Conservation (phyloP, 2,797 vertebrate species). For the Rachycentron canadum region DNA sequence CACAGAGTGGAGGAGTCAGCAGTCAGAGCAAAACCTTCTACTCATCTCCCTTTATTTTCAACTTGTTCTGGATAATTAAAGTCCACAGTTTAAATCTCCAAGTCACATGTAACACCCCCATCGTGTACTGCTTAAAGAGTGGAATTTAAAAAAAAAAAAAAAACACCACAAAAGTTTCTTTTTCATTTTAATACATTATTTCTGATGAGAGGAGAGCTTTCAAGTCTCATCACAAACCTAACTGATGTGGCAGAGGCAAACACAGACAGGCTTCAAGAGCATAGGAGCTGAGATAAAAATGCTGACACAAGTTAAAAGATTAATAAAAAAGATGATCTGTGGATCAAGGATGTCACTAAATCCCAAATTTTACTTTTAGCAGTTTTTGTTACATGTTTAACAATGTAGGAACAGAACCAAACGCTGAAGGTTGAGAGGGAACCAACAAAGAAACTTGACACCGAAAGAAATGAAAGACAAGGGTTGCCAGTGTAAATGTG, state of each 20-base stretch:
- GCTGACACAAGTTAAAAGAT: background rate
- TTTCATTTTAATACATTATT: conserved; percentile 37
- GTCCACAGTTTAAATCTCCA: no score
- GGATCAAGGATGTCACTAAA: background rate
- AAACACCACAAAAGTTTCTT: background rate
- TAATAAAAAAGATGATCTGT: background rate
- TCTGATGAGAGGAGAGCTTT: conserved; percentile 39
- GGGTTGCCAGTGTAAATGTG: background rate
- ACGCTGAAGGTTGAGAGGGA: background rate
- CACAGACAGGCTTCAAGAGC: background rate
- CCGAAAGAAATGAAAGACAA: background rate
- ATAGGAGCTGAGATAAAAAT: background rate
- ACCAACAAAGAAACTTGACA: background rate
- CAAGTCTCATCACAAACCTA: conserved; percentile 35
- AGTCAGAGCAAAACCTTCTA: no score
- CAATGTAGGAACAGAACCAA: background rate
- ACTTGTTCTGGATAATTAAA: no score
- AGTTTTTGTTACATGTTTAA: background rate
- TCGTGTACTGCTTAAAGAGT: background rate
- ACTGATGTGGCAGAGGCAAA: conserved; percentile 27
- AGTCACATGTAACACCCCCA: background rate
- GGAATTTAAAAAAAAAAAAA: background rate
- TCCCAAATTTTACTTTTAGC: background rate
- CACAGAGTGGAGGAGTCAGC: no score
- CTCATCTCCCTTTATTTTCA: no score